These are phyloP conservation scores for Caretta caretta DNA, from an alignment of 2,113 vertebrate species.

Conservation along the genomic window DNA sequence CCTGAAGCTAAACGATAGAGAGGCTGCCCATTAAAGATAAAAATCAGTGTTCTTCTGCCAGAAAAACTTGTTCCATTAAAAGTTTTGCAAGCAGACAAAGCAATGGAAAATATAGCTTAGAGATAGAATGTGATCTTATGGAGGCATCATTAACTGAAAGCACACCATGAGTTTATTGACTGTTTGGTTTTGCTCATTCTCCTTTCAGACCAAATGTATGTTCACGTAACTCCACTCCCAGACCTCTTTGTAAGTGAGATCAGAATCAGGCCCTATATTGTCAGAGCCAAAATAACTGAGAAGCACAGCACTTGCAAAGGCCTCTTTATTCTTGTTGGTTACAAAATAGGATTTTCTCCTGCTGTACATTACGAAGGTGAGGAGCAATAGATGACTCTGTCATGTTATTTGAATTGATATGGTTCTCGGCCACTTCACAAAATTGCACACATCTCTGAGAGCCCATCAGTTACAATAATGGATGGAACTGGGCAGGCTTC, in stretches of 20 bases:
- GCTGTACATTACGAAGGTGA: neutral
- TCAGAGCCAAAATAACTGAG: neutral
- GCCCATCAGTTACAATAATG: neutral
- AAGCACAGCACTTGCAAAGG: neutral
- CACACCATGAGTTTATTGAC: neutral
- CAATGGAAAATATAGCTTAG: slow-evolving; percentile 62
- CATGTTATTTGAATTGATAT: neutral
- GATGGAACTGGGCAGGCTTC: rapidly evolving
- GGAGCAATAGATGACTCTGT: neutral
- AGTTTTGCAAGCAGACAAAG: slow-evolving; percentile 71
- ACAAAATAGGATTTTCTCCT: neutral
- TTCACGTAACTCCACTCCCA: neutral
- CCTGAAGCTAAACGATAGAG: slow-evolving; percentile 68
- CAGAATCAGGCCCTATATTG: neutral
- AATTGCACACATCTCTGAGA: neutral
- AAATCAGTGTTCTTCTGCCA: slow-evolving; percentile 71
- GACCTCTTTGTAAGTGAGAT: neutral
- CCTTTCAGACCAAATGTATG: neutral
- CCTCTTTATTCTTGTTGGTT: rapidly evolving
- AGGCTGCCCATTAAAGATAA: slow-evolving; percentile 72
- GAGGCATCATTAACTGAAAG: neutral
- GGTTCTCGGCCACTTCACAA: neutral
- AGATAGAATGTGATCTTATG: slow-evolving; percentile 29
- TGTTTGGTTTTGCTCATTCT: neutral
- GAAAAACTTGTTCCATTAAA: slow-evolving; percentile 76